Conservation (phyloP, 2,113 vertebrate species). For the Zosterops pallidus region DNA sequence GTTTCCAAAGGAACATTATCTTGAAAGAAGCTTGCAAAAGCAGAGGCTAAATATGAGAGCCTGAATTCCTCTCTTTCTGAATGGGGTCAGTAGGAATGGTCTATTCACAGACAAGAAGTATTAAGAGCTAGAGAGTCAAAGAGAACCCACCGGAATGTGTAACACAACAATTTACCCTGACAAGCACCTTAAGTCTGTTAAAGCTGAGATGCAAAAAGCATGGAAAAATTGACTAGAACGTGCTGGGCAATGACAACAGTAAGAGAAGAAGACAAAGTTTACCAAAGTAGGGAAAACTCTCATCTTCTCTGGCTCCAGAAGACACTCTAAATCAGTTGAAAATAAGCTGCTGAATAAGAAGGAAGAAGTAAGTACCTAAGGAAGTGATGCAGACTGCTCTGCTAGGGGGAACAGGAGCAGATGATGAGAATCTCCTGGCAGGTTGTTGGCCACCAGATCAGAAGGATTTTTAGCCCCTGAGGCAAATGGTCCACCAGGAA, state of each 20-base stretch:
- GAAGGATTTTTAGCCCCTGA: not conserved
- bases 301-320: not conserved
- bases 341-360: not conserved
- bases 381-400: not conserved
- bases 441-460: fast-evolving
- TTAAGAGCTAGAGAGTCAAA: not conserved
- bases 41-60: not conserved
- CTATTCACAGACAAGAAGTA: not conserved
- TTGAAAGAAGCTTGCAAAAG: not conserved
- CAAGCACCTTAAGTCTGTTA: not conserved
- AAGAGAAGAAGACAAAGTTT: not conserved
- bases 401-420: not conserved
- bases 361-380: not conserved
- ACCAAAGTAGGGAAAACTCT: not conserved
- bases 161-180: not conserved
- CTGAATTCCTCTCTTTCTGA: not conserved
- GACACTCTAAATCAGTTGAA: not conserved
- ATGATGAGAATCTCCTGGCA: not conserved
- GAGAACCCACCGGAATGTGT: not conserved
- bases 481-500: not conserved
- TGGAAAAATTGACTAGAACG: not conserved
- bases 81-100: not conserved
- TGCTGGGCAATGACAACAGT: not conserved
- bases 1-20: not conserved
- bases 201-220: not conserved